A percentile compares a stretch with the other conserved stretches of the same genome.
These are phyloP conservation scores for Peromyscus maniculatus DNA, from an alignment of 2,113 vertebrate genomes.

Conservation along the genomic window DNA sequence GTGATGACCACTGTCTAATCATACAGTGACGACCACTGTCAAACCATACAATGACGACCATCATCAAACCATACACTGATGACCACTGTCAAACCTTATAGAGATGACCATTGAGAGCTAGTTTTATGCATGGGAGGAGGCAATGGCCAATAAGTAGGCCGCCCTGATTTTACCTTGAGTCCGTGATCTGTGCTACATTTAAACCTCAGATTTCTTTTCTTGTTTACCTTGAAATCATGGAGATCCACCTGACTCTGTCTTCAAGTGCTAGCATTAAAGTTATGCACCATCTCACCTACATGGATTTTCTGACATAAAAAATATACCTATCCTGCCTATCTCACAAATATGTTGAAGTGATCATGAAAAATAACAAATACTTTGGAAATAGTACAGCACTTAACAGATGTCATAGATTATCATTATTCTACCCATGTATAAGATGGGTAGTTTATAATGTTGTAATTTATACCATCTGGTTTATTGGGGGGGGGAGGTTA, in stretches of 20 bases:
- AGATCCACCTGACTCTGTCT: neutral
- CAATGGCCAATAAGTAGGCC: neutral
- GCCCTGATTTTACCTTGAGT: neutral
- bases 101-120: neutral
- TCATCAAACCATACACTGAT: neutral
- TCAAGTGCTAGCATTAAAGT: neutral
- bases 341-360: neutral
- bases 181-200: neutral
- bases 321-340: neutral
- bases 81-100: neutral
- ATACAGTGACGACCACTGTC: too few relatives aligned
- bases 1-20: too few relatives aligned
- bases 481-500: slow-evolving; percentile 61
- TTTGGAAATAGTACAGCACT: slow-evolving; percentile 57
- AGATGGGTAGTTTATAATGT: slow-evolving; percentile 69
- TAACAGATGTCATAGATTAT: slow-evolving; percentile 46
- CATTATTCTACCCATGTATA: slow-evolving; percentile 64
- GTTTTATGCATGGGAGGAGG: neutral
- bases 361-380: slow-evolving; percentile 55
- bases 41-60: too few relatives aligned
- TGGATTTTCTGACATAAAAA: neutral
- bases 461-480: slow-evolving; percentile 81
- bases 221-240: neutral
- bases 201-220: neutral
- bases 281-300: neutral